Conservation (phyloP, 2,888 invertebrate genomes). For the Clusia tigrina region DNA sequence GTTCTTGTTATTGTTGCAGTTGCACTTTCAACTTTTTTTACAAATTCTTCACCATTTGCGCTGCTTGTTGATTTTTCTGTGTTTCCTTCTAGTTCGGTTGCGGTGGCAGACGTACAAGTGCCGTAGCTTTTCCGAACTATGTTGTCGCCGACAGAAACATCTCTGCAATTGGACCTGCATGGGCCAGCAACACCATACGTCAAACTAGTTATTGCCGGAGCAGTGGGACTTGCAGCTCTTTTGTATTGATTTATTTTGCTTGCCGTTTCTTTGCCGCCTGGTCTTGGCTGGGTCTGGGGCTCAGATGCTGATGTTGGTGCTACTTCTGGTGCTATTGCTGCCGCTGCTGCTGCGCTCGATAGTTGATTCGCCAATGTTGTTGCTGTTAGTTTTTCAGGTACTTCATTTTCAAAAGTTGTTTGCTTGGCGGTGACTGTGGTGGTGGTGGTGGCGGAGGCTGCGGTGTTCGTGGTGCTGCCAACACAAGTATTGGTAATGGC, state of each 20-base stretch:
- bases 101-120: conserved; percentile 20
- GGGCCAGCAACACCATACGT: conserved; percentile 4
- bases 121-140: conserved; percentile 12
- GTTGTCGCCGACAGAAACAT: conserved; percentile 38
- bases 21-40: conserved; percentile 8
- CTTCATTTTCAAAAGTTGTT: conserved; percentile 34
- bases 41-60: not conserved
- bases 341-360: conserved; percentile 28
- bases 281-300: not conserved
- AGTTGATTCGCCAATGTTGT: conserved; percentile 34
- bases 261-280: conserved; percentile 9
- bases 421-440: conserved; percentile 24
- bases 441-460: conserved; percentile 13
- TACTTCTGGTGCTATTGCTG: conserved; percentile 30
- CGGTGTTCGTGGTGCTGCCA: conserved; percentile 28
- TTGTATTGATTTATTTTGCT: conserved; percentile 24
- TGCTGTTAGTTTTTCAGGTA: conserved; percentile 29
- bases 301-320: not conserved
- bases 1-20: conserved; percentile 3
- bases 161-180: conserved; percentile 45
- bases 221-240: conserved; percentile 26
- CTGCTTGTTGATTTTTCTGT: conserved; percentile 11
- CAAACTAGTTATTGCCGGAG: conserved; percentile 53
- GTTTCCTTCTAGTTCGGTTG: not conserved
- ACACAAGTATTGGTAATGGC: conserved; percentile 22